These are phyloP conservation scores for Lordiphosa mommai DNA, from an alignment of 1,140 invertebrate genomes.

Conservation along the genomic window DNA sequence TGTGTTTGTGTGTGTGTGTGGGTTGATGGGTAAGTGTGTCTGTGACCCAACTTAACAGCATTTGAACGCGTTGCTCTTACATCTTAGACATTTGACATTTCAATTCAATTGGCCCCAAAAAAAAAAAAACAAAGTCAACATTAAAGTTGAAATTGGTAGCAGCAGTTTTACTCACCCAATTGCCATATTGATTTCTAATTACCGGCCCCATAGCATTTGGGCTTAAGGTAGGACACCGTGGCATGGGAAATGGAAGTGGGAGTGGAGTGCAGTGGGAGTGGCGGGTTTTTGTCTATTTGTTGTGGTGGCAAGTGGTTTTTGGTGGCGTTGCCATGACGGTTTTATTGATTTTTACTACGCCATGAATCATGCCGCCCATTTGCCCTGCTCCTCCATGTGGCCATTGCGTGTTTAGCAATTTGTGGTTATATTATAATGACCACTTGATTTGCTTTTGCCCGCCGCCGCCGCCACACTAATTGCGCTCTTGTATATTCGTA, in stretches of 20 bases:
- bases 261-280: constrained; percentile 1
- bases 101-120: constrained; percentile 47
- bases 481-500: constrained; percentile 32
- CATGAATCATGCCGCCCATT: constrained; percentile 33
- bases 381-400: constrained; percentile 18
- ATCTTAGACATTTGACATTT: constrained; percentile 58
- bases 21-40: no score
- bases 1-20: constrained; percentile 7
- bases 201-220: constrained; percentile 48
- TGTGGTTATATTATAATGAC: constrained; percentile 74
- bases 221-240: constrained; percentile 57
- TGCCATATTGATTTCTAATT: constrained; percentile 67
- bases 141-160: background rate
- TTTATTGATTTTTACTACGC: constrained; percentile 62
- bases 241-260: background rate
- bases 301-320: constrained; percentile 38
- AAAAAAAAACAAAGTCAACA: constrained; percentile 6
- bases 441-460: constrained; percentile 65
- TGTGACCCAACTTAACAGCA: constrained; percentile 30
- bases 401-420: constrained; percentile 70
- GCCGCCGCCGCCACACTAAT: constrained; percentile 30
- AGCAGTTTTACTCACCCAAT: constrained; percentile 22
- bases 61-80: constrained; percentile 27
- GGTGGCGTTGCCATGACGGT: constrained; percentile 49
- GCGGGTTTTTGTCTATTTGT: constrained; percentile 54